Evolutionary conservation across 2,888 invertebrate species (phyloP).

Genomic region (Tolmerus cingulatus): DNA sequence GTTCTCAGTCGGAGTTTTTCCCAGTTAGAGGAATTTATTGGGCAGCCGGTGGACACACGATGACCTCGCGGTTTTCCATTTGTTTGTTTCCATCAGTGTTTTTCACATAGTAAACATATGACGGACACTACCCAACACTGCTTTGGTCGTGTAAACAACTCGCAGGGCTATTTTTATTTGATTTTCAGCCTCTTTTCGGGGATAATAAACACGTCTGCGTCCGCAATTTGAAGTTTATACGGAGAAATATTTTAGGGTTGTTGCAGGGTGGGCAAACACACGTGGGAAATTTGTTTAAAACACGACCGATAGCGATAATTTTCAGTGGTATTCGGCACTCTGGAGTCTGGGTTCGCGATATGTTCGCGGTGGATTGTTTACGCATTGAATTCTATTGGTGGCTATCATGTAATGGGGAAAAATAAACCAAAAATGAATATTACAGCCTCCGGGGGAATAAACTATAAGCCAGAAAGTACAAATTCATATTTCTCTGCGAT

Average conservation of each 20-base stretch:
- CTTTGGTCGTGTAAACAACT: not conserved
- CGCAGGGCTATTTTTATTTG: not conserved
- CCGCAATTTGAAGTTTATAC: not conserved
- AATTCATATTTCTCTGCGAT: not conserved
- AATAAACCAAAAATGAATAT: not conserved
- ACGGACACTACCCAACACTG: not conserved
- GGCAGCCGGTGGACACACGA: not conserved
- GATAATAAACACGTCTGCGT: not conserved
- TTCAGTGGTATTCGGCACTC: not conserved
- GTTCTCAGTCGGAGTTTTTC: not conserved
- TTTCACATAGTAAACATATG: not conserved
- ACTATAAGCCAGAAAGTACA: not conserved
- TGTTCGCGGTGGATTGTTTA: not conserved
- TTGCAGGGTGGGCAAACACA: not conserved
- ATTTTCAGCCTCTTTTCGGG: not conserved
- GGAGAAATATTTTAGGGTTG: not conserved
- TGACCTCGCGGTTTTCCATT: not conserved
- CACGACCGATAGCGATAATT: not conserved
- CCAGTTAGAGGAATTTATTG: not conserved
- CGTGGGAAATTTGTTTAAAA: not conserved
- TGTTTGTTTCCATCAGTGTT: not conserved
- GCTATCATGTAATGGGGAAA: not conserved
- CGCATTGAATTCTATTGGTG: not conserved
- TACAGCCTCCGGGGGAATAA: not conserved
- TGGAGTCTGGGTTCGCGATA: not conserved